Conservation (phyloP, 2,797 vertebrate species). For the Glyptemys insculpta region DNA sequence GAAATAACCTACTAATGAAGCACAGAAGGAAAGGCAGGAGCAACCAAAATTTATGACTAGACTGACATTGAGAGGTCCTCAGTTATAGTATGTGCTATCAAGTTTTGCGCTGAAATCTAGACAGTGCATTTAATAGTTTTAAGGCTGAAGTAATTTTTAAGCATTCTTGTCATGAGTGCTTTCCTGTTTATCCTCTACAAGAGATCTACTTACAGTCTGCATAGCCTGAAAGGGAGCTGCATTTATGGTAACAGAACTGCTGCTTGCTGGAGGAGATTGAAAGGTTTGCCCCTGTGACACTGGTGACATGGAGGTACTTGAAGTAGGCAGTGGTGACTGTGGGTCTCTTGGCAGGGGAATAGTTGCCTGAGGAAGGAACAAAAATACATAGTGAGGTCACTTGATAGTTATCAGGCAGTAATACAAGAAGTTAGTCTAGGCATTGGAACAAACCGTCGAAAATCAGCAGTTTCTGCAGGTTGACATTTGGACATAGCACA, state of each 20-base stretch:
- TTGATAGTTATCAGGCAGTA: conserved; percentile 70
- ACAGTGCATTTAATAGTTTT: neutral
- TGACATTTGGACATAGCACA: conserved; percentile 75
- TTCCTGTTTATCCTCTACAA: neutral
- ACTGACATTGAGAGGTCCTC: neutral
- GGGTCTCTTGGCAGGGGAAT: conserved; percentile 78
- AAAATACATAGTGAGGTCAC: conserved; percentile 50
- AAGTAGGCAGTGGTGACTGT: conserved; percentile 79
- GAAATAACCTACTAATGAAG: neutral
- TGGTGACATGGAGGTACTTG: conserved; percentile 78
- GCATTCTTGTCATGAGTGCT: fast-evolving
- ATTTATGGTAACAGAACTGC: conserved; percentile 77
- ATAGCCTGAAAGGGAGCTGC: conserved; percentile 88
- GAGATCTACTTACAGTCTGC: conserved; percentile 87
- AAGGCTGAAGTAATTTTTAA: neutral
- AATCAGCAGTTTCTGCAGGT: conserved; percentile 81
- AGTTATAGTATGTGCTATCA: neutral
- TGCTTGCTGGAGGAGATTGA: conserved; percentile 85
- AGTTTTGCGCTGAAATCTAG: neutral
- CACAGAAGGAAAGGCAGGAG: neutral
- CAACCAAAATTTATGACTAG: neutral
- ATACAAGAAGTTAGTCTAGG: conserved; percentile 61
- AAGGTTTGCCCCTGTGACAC: conserved; percentile 80
- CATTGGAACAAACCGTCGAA: neutral
- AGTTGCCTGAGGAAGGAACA: conserved; percentile 74